Evolutionary conservation across 1,140 invertebrate genomes (phyloP).

Genomic region (Adoxophyes honmai): DNA sequence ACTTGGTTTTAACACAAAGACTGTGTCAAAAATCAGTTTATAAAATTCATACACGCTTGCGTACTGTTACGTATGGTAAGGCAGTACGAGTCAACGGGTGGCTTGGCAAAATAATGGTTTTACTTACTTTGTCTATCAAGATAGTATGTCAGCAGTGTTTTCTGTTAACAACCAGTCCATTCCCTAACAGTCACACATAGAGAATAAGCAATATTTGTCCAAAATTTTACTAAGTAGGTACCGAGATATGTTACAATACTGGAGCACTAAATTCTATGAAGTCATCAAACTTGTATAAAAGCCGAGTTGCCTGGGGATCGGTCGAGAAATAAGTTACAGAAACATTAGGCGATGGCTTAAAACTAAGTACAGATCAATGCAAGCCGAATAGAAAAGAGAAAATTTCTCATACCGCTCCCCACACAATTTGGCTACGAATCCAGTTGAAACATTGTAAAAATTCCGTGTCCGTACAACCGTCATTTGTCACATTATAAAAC

Average conservation of each 20-base stretch:
- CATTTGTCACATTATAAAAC: slow-evolving; percentile 13
- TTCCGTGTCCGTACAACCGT: not conserved
- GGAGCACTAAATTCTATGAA: not conserved
- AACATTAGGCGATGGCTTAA: not conserved
- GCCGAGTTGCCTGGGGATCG: no score
- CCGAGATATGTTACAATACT: slow-evolving; percentile 6
- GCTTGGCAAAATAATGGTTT: no score
- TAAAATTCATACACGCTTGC: no score
- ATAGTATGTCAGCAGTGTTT: no score
- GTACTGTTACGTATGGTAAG: no score
- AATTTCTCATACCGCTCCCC: not conserved
- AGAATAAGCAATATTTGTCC: slow-evolving; percentile 13
- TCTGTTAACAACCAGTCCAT: not conserved
- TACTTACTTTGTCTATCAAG: no score
- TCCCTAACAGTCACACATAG: slow-evolving; percentile 11
- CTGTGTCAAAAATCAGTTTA: no score
- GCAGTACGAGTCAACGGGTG: no score
- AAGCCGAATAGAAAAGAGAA: not conserved
- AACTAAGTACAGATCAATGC: slow-evolving; percentile 10
- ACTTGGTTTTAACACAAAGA: no score
- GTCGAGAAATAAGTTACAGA: no score
- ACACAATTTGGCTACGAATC: not conserved
- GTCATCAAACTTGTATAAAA: no score
- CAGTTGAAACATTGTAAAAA: not conserved
- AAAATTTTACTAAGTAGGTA: not conserved